phyloP scores from a whole-genome alignment of 2,888 invertebrate genomes.

The Dysmachus trigonus region DNA sequence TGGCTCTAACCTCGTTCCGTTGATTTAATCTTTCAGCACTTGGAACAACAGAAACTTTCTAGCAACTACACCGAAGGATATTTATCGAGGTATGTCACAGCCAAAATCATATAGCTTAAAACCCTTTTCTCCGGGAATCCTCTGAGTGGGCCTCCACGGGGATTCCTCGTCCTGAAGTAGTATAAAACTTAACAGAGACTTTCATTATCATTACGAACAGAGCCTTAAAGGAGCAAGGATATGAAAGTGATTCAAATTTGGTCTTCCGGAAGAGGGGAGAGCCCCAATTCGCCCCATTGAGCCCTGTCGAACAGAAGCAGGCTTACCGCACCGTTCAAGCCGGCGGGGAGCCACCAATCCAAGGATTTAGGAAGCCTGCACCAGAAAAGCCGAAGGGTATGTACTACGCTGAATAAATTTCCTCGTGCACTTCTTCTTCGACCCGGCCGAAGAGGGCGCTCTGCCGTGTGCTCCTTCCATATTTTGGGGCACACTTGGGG shows the following conservation, averaged over 20 bases:
- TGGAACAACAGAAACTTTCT: conserved; percentile 77
- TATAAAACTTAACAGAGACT: conserved; percentile 7
- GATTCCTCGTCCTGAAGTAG: not conserved
- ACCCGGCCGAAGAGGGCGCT: not conserved
- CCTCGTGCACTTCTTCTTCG: not conserved
- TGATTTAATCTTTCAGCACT: conserved; percentile 67
- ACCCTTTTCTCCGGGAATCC: not conserved
- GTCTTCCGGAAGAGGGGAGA: conserved; percentile 82
- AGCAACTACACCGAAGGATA: conserved; percentile 76
- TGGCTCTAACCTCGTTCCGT: conserved; percentile 46
- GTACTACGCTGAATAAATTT: conserved; percentile 53
- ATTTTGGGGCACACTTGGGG: not conserved
- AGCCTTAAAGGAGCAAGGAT: conserved; percentile 88
- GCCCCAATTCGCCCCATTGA: conserved; percentile 71
- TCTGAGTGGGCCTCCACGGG: not conserved
- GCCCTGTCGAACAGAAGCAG: conserved; percentile 83
- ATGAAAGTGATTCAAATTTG: conserved; percentile 90
- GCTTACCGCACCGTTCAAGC: conserved; percentile 89
- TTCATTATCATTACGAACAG: conserved; percentile 62
- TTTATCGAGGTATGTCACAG: conserved; percentile 75
- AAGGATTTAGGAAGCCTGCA: conserved; percentile 90
- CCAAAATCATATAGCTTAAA: not conserved
- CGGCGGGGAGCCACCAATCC: conserved; percentile 93
- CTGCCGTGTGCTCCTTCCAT: not conserved
- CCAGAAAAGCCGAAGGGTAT: conserved; percentile 84